Base-by-base conservation (phyloP, 2,797 vertebrate genomes). In the Erithacus rubecula region DNA sequence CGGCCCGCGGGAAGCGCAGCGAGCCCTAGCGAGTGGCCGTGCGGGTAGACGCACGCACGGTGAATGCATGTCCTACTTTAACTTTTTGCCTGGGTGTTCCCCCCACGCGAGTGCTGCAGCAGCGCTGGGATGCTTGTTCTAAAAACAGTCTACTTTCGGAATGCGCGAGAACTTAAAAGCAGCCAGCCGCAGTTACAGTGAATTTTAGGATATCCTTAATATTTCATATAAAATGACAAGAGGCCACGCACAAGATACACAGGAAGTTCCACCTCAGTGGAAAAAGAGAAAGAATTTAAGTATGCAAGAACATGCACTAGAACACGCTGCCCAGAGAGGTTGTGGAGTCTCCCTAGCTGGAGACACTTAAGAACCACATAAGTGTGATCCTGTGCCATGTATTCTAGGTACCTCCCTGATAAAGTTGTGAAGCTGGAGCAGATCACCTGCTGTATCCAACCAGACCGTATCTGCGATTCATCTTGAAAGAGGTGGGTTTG, bases 41-140 rank as follows among this genome's bases (percentile, higher is more conserved):
- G 34, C 24, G 6, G 10, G 3, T 17, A 15, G 5, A 2, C 12
- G 19, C 0, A 8, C 4, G 15, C 6, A n/a, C 1, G 14, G 20
- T 5, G 20, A 52, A 8, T 4, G 10, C 43, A 1, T 1, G 4
- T 26, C 37, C 41, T 12, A 0, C 21, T 4, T 15, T 11, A 9
- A 12, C 30, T 55, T 26, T 0, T 1, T 10, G 4, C 21, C 30
- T 36, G 26, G 3, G 15, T 1, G 37, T 32, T 55, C 58, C 10
- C 3, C 8, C 36, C 6, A 1, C 5, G 26, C 12, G 10, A 22
- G 2, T 68, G 49, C 36, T 55, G 41, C 55, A 36, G 32, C 37
- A 20, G 44, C 13, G 26, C 55, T 53, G 36, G 32, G 36, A 10
- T 5, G 1, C 24, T 20, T 29, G 10, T 67, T 74, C n/a, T 49